Evolutionary conservation across 1,140 invertebrate genomes (phyloP), one percentile per base, ranked within the genome.

Genomic region (Bombus terrestris): DNA sequence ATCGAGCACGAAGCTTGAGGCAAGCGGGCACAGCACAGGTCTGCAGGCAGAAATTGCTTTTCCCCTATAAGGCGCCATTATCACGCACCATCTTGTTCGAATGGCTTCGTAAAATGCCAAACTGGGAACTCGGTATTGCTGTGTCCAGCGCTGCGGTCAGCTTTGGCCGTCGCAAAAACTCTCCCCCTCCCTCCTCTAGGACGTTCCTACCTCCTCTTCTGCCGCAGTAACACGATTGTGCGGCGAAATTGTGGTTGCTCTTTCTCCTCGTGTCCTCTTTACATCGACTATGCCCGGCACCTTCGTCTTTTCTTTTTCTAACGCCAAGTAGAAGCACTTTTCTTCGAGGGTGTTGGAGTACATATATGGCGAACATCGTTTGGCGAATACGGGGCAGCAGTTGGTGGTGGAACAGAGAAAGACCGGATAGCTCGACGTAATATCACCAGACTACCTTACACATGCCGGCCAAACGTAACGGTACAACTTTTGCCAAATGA

Each of bases 61-160:
- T 94, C 92, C 92, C 91, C 90, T 93, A 93, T 94, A 94, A 94
- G 93, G 90, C 92, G 87, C 92, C 92, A 94, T 94, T 94, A 94
- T 94, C 93, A 94, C 92, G 93, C 93, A 93, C 93, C 94, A 95
- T 94, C 93, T 94, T 95, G 94, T 91, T 92, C 91, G 88, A 95
- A 95, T 95, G 92, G 93, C 92, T 92, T 90, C 90, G 93, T 93
- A 94, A 94, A 94, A 94, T 89, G 92, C 90, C 92, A 91, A 93
- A 92, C 86, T 86, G 83, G 89, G 83, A 89, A 82, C 89, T 86
- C 85, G 86, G 92, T 93, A 92, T 92, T 93, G 91, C 92, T 93
- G 89, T 90, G 91, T 94, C 93, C 93, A 88, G 90, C 85, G 86
- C 90, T 93, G 92, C 89, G 93, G 93, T 94, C 93, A 93, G 90